Conservation (phyloP, 2,113 vertebrate genomes). For the Thalassarche chlororhynchos region DNA sequence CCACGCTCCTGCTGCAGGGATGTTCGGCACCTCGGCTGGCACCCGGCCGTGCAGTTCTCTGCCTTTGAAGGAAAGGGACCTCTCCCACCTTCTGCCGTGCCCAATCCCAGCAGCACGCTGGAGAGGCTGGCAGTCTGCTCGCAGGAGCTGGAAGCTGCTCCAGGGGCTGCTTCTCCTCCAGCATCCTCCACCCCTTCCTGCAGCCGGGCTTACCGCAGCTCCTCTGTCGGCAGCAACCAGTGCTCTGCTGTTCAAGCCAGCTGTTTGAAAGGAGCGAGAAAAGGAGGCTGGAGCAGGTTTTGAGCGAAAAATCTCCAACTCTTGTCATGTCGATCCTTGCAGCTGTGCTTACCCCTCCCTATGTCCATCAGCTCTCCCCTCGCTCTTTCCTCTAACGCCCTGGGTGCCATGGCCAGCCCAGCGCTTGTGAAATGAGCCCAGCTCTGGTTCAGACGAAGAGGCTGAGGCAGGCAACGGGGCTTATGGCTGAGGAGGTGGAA, state of each 20-base stretch:
- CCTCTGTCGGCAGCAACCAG: rapidly evolving
- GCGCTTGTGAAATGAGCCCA: rapidly evolving
- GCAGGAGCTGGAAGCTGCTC: background rate
- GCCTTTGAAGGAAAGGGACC: background rate
- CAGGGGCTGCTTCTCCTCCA: background rate
- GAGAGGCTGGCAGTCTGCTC: background rate
- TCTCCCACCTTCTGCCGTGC: background rate
- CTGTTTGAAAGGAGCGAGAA: background rate
- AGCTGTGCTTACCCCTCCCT: background rate
- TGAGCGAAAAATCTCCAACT: background rate
- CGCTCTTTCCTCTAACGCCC: background rate
- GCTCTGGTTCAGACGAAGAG: background rate
- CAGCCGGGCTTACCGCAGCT: background rate
- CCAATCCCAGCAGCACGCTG: rapidly evolving
- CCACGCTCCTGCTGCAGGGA: background rate
- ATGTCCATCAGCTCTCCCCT: background rate
- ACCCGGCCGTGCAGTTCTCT: background rate
- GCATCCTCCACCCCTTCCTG: background rate
- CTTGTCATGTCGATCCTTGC: background rate
- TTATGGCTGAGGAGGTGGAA: background rate
- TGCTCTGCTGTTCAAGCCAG: background rate
- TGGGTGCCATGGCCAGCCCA: background rate
- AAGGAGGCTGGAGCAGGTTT: background rate
- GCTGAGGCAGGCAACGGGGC: background rate
- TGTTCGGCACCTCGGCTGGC: background rate